Base-by-base conservation (phyloP, 2,888 invertebrate genomes). In the Nasonovia ribisnigri region DNA sequence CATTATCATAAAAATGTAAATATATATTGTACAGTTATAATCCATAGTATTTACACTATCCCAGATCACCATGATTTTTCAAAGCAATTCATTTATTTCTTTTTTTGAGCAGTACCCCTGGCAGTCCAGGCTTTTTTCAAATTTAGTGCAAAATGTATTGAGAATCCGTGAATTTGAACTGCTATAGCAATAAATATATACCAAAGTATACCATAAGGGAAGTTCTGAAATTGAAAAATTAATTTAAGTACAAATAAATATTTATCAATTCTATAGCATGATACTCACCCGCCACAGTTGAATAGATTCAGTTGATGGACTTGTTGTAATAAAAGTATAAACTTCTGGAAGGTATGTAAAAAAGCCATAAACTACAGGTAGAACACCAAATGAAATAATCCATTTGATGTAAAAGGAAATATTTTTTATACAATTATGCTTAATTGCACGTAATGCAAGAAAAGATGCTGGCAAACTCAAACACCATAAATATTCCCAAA, bases 401-500 rank as follows among this genome's bases (percentile, higher is more conserved):
- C 98, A 98, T 95, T 98, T 97, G 96, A 98, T 97, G 95, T 98
- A 99, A 95, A 97, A 97, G 95, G 97, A 96, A 96, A 98, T 97
- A 89, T 97, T 97, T 94, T 97, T 96, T 92, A 97, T 97, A 95
- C 97, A 97, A 96, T 99, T 99, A 95, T 97, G 97, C 95, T 98
- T 97, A 95, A 98, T 97, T 84, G 99, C 98, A 60, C 98, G 97
- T 92, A 99, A 96, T 11, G 98, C 99, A 94, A 99, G 96, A 96
- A 99, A 97, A 29, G 98, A 98, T 84, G 98, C 96, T 60, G 98
- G 96, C 94, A 99, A 96, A 95, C 99, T 98, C 46, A 97, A 96
- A 95, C 98, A 97, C 99, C 99, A 99, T 95, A 98, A 97, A 96
- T 98, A 99, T 96, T 99, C 99, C 99, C 99, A 99, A 96, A 97